These are phyloP conservation scores for Fulmarus glacialis DNA, from an alignment of 2,113 vertebrate species.

Conservation along the genomic window DNA sequence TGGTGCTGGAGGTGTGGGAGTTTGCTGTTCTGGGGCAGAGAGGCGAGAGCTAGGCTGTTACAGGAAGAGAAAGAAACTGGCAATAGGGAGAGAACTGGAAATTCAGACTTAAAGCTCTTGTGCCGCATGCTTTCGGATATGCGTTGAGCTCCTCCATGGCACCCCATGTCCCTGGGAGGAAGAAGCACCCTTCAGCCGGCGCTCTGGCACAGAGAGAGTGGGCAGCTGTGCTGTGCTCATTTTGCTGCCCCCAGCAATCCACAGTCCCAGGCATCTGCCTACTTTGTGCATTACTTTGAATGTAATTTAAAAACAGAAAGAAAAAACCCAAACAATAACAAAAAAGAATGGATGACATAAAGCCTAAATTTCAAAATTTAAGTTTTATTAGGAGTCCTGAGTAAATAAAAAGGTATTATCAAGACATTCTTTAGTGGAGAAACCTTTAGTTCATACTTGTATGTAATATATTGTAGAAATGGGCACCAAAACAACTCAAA, in stretches of 20 bases:
- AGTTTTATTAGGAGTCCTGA: neutral
- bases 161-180: fast-evolving
- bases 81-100: neutral
- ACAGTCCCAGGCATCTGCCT: neutral
- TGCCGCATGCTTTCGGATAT: fast-evolving
- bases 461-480: neutral
- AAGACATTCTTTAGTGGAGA: neutral
- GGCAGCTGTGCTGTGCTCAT: neutral
- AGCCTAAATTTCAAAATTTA: neutral
- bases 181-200: neutral
- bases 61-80: neutral
- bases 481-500: fast-evolving
- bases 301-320: neutral
- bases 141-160: fast-evolving
- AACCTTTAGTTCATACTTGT: neutral
- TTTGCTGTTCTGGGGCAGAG: neutral
- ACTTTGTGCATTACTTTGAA: neutral
- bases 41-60: neutral
- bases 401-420: neutral
- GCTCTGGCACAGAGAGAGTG: neutral
- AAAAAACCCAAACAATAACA: neutral
- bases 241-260: neutral
- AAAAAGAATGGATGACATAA: neutral
- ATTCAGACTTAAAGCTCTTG: neutral
- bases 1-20: neutral